phyloP scores from a whole-genome alignment of 2,888 invertebrate genomes.

The Alcis repandata region DNA sequence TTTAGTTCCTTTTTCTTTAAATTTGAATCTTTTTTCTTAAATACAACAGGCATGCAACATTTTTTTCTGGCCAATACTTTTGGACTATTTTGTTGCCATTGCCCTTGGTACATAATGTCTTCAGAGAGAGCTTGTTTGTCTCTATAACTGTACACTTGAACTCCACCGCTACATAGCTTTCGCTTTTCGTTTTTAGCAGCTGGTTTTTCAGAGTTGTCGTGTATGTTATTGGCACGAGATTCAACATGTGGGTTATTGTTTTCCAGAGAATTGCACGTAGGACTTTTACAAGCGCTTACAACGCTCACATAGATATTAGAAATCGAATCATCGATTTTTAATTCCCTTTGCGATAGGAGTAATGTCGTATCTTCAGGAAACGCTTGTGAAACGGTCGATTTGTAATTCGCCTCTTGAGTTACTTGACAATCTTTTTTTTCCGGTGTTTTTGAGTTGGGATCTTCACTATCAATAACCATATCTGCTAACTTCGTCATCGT shows the following conservation, averaged over 20 bases:
- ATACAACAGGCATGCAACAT: conserved; percentile 42
- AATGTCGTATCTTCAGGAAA: conserved; percentile 49
- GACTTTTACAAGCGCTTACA: conserved; percentile 26
- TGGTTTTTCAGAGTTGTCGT: conserved; percentile 12
- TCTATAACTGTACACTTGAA: conserved; percentile 76
- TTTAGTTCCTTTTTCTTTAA: conserved; percentile 47
- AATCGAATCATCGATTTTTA: conserved; percentile 55
- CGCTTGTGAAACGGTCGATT: not conserved
- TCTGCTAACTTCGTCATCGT: not conserved
- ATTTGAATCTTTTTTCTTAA: conserved; percentile 49
- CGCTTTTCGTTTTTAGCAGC: conserved; percentile 49
- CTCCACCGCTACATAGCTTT: conserved; percentile 68
- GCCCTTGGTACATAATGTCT: conserved; percentile 78
- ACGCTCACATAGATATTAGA: conserved; percentile 52
- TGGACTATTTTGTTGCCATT: conserved; percentile 68
- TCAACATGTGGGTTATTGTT: conserved; percentile 20
- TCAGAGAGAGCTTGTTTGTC: conserved; percentile 64
- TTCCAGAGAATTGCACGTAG: not conserved
- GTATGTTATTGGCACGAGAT: conserved; percentile 20
- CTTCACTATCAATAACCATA: not conserved
- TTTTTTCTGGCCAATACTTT: conserved; percentile 55
- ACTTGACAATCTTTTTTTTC: not conserved
- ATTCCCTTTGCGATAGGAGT: conserved; percentile 52
- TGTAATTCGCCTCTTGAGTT: not conserved
- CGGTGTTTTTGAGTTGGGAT: not conserved